phyloP scores from a whole-genome alignment of 2,113 vertebrate species.

The Mustelus asterias region DNA sequence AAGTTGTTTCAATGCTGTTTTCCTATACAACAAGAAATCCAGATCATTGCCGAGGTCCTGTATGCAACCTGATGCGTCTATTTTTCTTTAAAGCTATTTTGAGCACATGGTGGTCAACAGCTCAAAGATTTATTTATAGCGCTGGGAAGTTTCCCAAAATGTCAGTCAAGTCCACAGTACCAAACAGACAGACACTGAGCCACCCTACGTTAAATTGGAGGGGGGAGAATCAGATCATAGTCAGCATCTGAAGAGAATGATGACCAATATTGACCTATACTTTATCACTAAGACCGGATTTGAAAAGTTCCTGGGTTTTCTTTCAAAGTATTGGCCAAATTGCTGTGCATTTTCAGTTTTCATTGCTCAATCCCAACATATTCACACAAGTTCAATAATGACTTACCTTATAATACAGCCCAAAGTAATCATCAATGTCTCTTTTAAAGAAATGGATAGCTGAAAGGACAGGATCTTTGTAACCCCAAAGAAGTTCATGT shows the following conservation, averaged over 20 bases:
- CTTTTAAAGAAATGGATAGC: conserved; percentile 45
- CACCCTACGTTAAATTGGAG: background rate
- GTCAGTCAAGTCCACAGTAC: background rate
- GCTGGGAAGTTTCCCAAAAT: background rate
- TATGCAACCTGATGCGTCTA: background rate
- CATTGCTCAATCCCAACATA: background rate
- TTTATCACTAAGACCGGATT: background rate
- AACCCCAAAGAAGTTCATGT: conserved; percentile 83
- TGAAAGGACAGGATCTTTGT: conserved; percentile 71
- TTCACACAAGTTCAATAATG: background rate
- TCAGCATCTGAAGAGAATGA: background rate
- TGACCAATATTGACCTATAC: background rate
- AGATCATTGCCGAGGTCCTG: background rate
- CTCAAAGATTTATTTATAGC: background rate
- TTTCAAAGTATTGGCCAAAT: background rate
- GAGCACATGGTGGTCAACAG: background rate
- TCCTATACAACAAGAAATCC: background rate
- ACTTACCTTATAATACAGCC: conserved; percentile 82
- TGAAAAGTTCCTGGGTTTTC: background rate
- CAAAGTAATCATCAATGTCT: conserved; percentile 63
- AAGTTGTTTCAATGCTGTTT: background rate
- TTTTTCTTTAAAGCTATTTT: background rate
- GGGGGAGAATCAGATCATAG: background rate
- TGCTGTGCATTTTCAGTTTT: background rate
- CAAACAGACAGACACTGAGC: background rate